A percentile compares a stretch with the other conserved stretches of the same genome.
phyloP scores from a whole-genome alignment of 2,797 vertebrate species.

The Sebastes flavidus region DNA sequence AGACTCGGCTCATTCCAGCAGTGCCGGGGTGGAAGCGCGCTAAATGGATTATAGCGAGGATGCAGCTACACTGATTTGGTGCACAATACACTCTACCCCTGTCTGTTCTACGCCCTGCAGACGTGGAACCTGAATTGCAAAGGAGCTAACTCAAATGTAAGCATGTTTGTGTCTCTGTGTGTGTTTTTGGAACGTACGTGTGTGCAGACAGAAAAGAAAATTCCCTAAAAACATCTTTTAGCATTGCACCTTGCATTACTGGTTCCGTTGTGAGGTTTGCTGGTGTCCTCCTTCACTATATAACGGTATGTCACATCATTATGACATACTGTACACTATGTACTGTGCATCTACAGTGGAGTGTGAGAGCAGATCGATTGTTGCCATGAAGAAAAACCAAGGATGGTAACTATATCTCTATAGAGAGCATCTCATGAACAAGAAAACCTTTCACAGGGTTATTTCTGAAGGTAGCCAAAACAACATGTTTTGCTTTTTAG shows the following conservation, averaged over 20 bases:
- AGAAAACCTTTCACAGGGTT: not conserved
- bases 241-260: not conserved
- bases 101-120: constrained; percentile 38
- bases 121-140: constrained; percentile 11
- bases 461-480: too few species aligned
- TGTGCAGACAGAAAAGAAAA: constrained; percentile 1
- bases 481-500: not conserved
- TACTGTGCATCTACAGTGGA: not conserved
- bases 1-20: constrained; percentile 16
- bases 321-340: not conserved
- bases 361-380: not conserved
- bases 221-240: not conserved
- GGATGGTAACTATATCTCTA: not conserved
- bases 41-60: constrained; percentile 45
- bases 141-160: not conserved
- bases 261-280: not conserved
- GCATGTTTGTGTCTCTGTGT: constrained; percentile 12
- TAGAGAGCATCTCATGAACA: not conserved
- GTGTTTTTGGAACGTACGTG: not conserved
- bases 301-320: not conserved
- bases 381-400: not conserved
- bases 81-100: constrained; percentile 31
- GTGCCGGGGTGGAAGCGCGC: not conserved
- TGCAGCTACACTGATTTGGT: constrained; percentile 43
- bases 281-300: not conserved